phyloP scores from a whole-genome alignment of 2,797 vertebrate species.

The Mormyrops boulengeri region DNA sequence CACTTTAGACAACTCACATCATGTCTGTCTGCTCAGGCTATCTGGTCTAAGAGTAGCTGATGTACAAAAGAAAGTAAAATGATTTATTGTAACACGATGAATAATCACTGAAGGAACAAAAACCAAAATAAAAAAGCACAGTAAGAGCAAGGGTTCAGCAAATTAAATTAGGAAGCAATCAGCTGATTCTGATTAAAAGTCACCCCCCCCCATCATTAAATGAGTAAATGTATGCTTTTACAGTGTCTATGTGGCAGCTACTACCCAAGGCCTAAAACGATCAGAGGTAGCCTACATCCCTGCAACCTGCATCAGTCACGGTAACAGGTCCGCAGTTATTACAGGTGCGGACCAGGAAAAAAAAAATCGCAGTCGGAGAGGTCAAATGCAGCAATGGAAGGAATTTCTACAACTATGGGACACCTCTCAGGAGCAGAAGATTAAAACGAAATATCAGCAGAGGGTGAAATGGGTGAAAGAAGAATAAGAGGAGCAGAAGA shows the following conservation, averaged over 20 bases:
- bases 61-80: constrained; percentile 99
- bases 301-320: constrained; percentile 83
- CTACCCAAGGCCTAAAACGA: constrained; percentile 71
- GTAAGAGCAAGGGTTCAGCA: constrained; percentile 98
- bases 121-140: constrained; percentile 58
- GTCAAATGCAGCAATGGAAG: constrained; percentile 77
- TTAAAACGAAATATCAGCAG: constrained; percentile 64
- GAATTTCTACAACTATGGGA: constrained; percentile 73
- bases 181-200: constrained; percentile 55
- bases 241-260: constrained; percentile 62
- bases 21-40: constrained; percentile 99
- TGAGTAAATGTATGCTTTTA: constrained; percentile 30
- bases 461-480: constrained; percentile 62
- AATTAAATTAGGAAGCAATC: constrained; percentile 83
- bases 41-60: constrained; percentile 99
- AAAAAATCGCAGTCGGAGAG: constrained; percentile 65
- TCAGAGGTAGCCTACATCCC: constrained; percentile 72
- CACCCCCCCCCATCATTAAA: constrained; percentile 29
- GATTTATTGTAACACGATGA: constrained; percentile 98
- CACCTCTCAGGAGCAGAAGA: constrained; percentile 72
- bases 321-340: constrained; percentile 75
- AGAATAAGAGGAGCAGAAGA: constrained; percentile 56
- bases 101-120: constrained; percentile 66
- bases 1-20: constrained; percentile 99
- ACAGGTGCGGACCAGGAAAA: constrained; percentile 71